These are phyloP conservation scores for Climacteris rufus DNA, from an alignment of 2,113 vertebrate genomes.

Conservation along the genomic window DNA sequence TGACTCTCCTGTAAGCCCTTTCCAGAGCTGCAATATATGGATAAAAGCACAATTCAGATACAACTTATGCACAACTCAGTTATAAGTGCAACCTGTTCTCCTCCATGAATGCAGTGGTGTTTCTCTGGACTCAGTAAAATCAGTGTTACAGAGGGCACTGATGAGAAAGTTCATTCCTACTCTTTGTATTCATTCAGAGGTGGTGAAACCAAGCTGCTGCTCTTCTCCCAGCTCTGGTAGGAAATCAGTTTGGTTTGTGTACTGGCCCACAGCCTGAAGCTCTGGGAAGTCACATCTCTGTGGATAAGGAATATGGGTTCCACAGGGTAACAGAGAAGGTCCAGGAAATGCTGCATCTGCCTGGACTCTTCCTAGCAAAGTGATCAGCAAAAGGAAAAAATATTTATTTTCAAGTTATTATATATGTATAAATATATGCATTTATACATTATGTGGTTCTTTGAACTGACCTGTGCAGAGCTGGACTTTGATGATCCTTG, in stretches of 20 bases:
- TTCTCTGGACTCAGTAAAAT: not conserved
- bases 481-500: not conserved
- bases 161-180: not conserved
- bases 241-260: not conserved
- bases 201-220: not conserved
- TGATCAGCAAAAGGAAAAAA: not conserved
- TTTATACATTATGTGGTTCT: not conserved
- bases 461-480: not conserved
- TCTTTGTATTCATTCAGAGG: not conserved
- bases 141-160: not conserved
- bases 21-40: not conserved
- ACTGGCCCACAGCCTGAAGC: not conserved
- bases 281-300: not conserved
- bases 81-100: not conserved
- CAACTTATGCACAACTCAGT: not conserved
- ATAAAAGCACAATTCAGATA: not conserved
- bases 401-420: not conserved
- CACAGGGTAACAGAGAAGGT: not conserved
- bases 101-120: rapidly evolving
- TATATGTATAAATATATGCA: too few species aligned
- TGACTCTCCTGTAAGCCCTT: not conserved
- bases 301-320: not conserved
- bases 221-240: not conserved
- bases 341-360: not conserved
- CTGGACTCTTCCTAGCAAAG: not conserved